phyloP scores from a whole-genome alignment of 2,888 invertebrate genomes.

The Euspilapteryx auroguttella region DNA sequence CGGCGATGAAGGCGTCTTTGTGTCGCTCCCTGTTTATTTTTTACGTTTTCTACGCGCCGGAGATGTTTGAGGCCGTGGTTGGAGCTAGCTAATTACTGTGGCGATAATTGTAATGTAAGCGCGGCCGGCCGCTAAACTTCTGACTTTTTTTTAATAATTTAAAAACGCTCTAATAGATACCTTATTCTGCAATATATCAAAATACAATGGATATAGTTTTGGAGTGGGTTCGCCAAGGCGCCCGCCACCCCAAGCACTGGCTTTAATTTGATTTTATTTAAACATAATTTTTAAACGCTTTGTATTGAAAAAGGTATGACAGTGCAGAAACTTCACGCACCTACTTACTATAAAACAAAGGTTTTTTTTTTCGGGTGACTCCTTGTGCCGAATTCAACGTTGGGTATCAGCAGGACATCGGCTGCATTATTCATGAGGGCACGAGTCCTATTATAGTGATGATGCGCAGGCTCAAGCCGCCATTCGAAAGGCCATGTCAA shows the following conservation, averaged over 20 bases:
- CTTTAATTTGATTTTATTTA: too few relatives aligned
- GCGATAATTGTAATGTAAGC: slow-evolving; percentile 28
- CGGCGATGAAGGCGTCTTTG: slow-evolving; percentile 48
- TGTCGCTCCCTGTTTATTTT: slow-evolving; percentile 36
- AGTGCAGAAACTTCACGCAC: too few relatives aligned
- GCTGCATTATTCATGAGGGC: slow-evolving; percentile 44
- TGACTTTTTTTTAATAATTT: slow-evolving; percentile 4
- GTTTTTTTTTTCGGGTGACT: too few relatives aligned
- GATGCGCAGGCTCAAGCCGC: slow-evolving; percentile 31
- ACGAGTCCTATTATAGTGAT: slow-evolving; percentile 29
- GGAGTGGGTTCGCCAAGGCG: too few relatives aligned
- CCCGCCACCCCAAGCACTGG: too few relatives aligned
- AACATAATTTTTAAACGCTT: too few relatives aligned
- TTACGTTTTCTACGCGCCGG: slow-evolving; percentile 8
- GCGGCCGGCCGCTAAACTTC: slow-evolving; percentile 11
- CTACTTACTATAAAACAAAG: too few relatives aligned
- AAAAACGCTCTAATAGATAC: slow-evolving; percentile 6
- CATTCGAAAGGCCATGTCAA: too few relatives aligned
- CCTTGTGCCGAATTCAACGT: slow-evolving; percentile 27
- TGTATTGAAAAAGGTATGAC: too few relatives aligned
- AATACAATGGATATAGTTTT: too few relatives aligned
- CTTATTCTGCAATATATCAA: too few relatives aligned
- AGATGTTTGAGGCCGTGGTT: slow-evolving; percentile 15
- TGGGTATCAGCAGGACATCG: slow-evolving; percentile 27
- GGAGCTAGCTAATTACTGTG: slow-evolving; percentile 19